These are phyloP conservation scores for Cliona cf. orientalis DNA, from an alignment of 37 sponge, comb jelly and placozoan species.

Conservation along the genomic window DNA sequence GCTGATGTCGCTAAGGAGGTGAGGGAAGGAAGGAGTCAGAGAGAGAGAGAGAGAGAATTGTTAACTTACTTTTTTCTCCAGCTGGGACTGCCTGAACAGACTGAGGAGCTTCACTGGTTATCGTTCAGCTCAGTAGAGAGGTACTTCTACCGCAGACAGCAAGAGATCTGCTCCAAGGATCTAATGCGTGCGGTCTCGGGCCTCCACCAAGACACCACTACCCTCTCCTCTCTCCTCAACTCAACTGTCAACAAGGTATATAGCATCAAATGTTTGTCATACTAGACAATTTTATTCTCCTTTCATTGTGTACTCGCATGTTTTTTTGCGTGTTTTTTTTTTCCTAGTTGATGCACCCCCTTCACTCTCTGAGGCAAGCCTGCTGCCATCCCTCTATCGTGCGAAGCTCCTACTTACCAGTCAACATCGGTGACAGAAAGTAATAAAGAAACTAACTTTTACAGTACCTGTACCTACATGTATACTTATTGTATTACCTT, in stretches of 20 bases:
- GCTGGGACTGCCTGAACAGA: slow-evolving; percentile 71
- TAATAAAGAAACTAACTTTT: not conserved
- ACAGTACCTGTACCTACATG: no score
- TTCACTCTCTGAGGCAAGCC: slow-evolving; percentile 73
- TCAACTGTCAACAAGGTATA: slow-evolving; percentile 31
- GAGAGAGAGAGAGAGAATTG: not conserved
- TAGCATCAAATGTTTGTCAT: not conserved
- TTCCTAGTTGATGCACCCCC: slow-evolving; percentile 72
- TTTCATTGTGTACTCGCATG: not conserved
- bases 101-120: slow-evolving; percentile 77
- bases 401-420: slow-evolving; percentile 20
- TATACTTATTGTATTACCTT: no score
- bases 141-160: slow-evolving; percentile 71
- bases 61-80: slow-evolving; percentile 1
- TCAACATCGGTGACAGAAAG: slow-evolving; percentile 4
- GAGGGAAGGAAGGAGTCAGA: not conserved
- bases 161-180: slow-evolving; percentile 48
- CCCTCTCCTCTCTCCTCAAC: slow-evolving; percentile 18
- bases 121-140: slow-evolving; percentile 69
- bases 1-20: slow-evolving; percentile 84
- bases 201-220: not conserved
- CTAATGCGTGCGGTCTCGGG: not conserved
- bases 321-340: not conserved
- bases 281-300: not conserved
- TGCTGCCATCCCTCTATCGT: slow-evolving; percentile 87